Evolutionary conservation across 2,888 invertebrate species (phyloP).

Genomic region (Lysandra bellargus): DNA sequence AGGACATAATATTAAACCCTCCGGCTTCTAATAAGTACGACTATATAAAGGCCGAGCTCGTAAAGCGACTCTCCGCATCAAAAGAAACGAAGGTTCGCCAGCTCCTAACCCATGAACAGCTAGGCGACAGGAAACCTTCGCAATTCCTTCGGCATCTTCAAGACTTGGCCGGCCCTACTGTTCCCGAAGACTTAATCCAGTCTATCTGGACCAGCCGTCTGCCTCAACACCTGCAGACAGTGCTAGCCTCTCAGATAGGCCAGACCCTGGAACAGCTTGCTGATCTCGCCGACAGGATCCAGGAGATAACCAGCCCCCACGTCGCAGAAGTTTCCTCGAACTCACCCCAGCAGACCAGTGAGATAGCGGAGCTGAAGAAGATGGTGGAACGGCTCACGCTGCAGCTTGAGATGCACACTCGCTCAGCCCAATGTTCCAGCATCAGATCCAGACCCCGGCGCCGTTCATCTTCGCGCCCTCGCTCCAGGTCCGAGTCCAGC

Average conservation of each 20-base stretch:
- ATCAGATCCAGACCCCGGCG: neutral
- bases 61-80: neutral
- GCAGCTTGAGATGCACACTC: no score
- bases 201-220: constrained; percentile 38
- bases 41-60: neutral
- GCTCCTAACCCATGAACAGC: constrained; percentile 36
- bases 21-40: no score
- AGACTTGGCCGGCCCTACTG: constrained; percentile 34
- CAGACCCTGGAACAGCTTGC: neutral
- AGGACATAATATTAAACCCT: neutral
- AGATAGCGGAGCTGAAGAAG: no score
- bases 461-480: neutral
- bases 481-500: constrained; percentile 32
- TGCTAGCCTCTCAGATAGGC: constrained; percentile 36
- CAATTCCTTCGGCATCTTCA: constrained; percentile 38
- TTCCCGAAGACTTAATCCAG: constrained; percentile 37
- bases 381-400: no score
- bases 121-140: constrained; percentile 41
- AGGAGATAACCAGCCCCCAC: neutral
- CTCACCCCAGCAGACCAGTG: neutral
- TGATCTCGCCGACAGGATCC: neutral
- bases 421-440: neutral
- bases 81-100: no score
- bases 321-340: neutral
- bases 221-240: constrained; percentile 34